phyloP scores from a whole-genome alignment of 2,113 vertebrate species.

The Salvelinus alpinus region DNA sequence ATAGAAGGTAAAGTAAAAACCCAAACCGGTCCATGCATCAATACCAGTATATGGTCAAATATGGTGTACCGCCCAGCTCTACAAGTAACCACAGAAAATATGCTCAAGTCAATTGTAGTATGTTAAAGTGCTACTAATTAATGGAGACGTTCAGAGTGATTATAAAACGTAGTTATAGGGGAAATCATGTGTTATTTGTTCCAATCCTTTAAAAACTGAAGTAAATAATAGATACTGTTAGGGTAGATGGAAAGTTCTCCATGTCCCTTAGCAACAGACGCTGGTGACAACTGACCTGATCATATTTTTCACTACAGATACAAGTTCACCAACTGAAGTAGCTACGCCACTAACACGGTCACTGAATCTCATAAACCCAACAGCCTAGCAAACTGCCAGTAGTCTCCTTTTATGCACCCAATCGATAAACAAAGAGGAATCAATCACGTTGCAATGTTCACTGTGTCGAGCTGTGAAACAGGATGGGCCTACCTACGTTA shows the following conservation, averaged over 20 bases:
- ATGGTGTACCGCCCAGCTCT: too few relatives aligned
- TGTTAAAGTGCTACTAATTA: too few relatives aligned
- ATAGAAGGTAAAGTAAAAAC: too few relatives aligned
- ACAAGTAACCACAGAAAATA: constrained; percentile 4
- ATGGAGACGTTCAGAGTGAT: too few relatives aligned
- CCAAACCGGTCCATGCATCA: too few relatives aligned
- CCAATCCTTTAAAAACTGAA: too few relatives aligned
- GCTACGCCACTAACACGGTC: not conserved
- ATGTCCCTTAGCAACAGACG: not conserved
- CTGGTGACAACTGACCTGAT: not conserved
- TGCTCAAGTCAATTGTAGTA: too few relatives aligned
- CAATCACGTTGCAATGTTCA: not conserved
- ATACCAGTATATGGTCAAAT: too few relatives aligned
- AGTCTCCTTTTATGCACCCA: not conserved
- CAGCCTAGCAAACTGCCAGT: not conserved
- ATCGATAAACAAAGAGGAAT: not conserved
- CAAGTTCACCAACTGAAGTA: too few relatives aligned
- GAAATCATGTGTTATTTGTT: too few relatives aligned
- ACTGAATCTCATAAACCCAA: not conserved
- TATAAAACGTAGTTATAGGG: not conserved
- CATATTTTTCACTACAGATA: not conserved
- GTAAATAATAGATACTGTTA: too few relatives aligned
- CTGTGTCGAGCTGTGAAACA: not conserved
- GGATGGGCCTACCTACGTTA: not conserved
- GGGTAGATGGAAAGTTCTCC: not conserved